phyloP scores from a whole-genome alignment of 2,797 vertebrate genomes.

The Moxostoma hubbsi region DNA sequence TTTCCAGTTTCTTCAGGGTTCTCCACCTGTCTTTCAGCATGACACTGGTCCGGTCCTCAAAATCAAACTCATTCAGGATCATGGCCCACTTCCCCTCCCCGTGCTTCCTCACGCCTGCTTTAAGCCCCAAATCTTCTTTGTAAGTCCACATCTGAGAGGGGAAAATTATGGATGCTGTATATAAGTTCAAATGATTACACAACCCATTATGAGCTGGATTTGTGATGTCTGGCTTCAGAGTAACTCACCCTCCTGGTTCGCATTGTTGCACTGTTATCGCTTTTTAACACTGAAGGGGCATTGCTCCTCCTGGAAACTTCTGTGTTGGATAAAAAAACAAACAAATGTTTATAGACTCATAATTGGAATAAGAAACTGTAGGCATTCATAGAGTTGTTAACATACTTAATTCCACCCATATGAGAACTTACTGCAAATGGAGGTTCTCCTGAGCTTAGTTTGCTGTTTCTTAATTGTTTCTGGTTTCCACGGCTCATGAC shows the following conservation, averaged over 20 bases:
- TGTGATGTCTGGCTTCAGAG: not conserved
- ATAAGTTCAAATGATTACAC: not conserved
- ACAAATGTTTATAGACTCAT: no score
- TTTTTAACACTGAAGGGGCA: not conserved
- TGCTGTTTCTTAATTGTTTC: conserved; percentile 60
- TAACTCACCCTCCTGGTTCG: conserved; percentile 36
- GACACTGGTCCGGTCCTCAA: conserved; percentile 83
- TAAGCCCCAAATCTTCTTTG: conserved; percentile 80
- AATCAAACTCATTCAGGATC: conserved; percentile 81
- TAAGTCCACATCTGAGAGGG: conserved; percentile 82
- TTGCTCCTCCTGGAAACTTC: conserved; percentile 36
- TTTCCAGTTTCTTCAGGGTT: conserved; percentile 70
- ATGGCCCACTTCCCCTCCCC: conserved; percentile 87
- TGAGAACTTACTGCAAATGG: conserved; percentile 55
- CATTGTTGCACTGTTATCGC: not conserved
- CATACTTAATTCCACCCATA: not conserved
- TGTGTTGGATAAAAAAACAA: conserved; percentile 1
- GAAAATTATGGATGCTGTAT: not conserved
- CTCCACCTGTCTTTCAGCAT: conserved; percentile 98
- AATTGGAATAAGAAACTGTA: no score
- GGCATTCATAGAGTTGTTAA: not conserved
- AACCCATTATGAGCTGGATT: no score
- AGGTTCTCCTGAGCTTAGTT: conserved; percentile 29
- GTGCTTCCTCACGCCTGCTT: conserved; percentile 77
- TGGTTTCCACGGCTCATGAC: conserved; percentile 62